Evolutionary conservation across 2,113 vertebrate genomes (phyloP).

Genomic region (Cyprinodon variegatus): DNA sequence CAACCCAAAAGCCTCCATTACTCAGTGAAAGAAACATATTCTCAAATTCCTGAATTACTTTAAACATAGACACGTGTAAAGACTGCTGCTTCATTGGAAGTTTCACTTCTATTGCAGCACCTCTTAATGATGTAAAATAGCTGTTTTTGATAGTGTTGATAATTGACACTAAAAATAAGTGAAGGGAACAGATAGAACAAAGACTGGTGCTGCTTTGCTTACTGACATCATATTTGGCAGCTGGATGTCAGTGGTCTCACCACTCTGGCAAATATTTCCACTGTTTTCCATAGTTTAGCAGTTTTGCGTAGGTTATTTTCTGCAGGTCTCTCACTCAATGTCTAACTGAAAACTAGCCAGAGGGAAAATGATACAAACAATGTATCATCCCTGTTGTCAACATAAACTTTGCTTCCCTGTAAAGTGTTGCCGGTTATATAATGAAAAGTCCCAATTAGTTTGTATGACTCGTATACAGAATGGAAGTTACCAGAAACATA

Average conservation of each 20-base stretch:
- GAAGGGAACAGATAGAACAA: slow-evolving; percentile 8
- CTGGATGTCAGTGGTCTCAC: slow-evolving; percentile 41
- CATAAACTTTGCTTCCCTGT: background rate
- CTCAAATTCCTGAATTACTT: slow-evolving; percentile 35
- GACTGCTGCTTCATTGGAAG: slow-evolving; percentile 36
- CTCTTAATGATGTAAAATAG: slow-evolving; percentile 37
- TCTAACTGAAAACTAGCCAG: slow-evolving; percentile 41
- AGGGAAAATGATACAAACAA: slow-evolving; percentile 26
- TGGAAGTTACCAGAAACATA: slow-evolving; percentile 45
- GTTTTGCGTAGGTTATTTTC: slow-evolving; percentile 64
- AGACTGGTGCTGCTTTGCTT: slow-evolving; percentile 38
- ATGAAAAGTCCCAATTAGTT: slow-evolving; percentile 45
- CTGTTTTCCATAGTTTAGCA: slow-evolving; percentile 69
- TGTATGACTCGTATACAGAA: slow-evolving; percentile 28
- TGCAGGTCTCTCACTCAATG: slow-evolving; percentile 47
- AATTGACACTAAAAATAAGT: slow-evolving; percentile 40
- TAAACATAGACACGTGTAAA: slow-evolving; percentile 15
- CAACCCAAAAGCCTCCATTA: slow-evolving; percentile 15
- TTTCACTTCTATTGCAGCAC: slow-evolving; percentile 7
- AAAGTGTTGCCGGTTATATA: slow-evolving; percentile 1
- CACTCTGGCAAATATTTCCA: slow-evolving; percentile 65
- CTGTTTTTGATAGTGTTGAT: slow-evolving; percentile 34
- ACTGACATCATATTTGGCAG: slow-evolving; percentile 74
- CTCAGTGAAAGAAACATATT: slow-evolving; percentile 45
- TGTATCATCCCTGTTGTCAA: background rate